Evolutionary conservation across 2,797 vertebrate species (phyloP), one percentile per base, ranked within the genome.

Genomic region (Coregonus sp.): DNA sequence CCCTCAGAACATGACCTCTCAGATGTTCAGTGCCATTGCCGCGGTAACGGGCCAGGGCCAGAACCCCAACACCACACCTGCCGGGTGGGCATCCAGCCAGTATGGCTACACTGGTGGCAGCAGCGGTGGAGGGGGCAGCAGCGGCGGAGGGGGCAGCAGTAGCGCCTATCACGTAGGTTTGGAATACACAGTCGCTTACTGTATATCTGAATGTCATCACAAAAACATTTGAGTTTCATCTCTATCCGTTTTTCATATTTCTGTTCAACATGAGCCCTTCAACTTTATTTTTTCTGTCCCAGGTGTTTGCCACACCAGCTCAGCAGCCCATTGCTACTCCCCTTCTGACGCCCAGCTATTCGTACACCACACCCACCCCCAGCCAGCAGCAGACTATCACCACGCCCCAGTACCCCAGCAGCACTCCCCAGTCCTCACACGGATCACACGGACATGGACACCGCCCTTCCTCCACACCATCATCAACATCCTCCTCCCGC

Each of bases 311-410:
- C 0, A 97, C 96, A 0, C 96, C 96, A 4, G 78, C 69, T 0
- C 96, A 97, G 87, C 96, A 97, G 82, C 95, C 96, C 0, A 94
- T 97, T 80, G 94, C 96, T 73, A 97, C 96, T 9, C 96, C 96
- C 16, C 80, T 97, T 81, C 93, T 97, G 95, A 97, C 96, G 5
- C 96, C 96, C 84, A 97, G 94, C 88, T 97, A 97, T 79, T 97
- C 96, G 1, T 97, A 95, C 90, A 93, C 96, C n/a, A 96, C 96
- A 3, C 96, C 96, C 20, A 96, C 95, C 5, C 96, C 96, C 29
- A 95, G 95, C 69, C 78, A 79, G 68, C 86, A 88, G 82, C 96
- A 96, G 86, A 92, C 94, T 5, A 95, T 96, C 77, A 94, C 94
- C 67, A 96, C 96, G 0, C 96, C 96, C 4, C 96, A 96, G 87